Evolutionary conservation across 2,113 vertebrate species (phyloP).

Genomic region (Ammodytes dubius): DNA sequence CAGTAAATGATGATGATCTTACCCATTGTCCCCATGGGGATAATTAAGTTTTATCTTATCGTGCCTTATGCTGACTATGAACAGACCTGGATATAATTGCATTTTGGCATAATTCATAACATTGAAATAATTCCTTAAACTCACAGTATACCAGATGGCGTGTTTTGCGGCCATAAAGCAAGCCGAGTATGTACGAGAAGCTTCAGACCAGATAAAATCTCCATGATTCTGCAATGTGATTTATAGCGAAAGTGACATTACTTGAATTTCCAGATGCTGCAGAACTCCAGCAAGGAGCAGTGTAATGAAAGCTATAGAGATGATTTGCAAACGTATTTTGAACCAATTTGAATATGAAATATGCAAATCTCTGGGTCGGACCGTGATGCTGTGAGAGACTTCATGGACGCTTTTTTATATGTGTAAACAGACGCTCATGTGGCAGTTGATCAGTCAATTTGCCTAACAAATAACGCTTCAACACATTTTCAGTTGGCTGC

Average conservation of each 20-base stretch:
- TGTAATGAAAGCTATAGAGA: constrained; percentile 24
- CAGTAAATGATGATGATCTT: constrained; percentile 58
- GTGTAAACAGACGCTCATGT: constrained; percentile 56
- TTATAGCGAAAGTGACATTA: constrained; percentile 10
- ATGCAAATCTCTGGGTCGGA: constrained; percentile 70
- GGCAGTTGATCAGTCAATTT: constrained; percentile 78
- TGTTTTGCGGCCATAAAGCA: constrained; percentile 32
- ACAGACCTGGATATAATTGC: constrained; percentile 70
- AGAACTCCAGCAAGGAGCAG: constrained; percentile 32
- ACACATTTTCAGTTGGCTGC: constrained; percentile 59
- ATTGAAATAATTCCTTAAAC: constrained; percentile 65
- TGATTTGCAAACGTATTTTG: constrained; percentile 69
- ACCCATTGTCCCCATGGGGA: constrained; percentile 55
- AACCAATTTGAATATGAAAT: constrained; percentile 69
- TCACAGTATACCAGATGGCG: constrained; percentile 49
- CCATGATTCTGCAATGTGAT: constrained; percentile 18
- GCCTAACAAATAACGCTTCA: constrained; percentile 75
- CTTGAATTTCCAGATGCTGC: constrained; percentile 7
- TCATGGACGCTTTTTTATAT: constrained; percentile 56
- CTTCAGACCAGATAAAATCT: constrained; percentile 20
- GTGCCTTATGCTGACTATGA: constrained; percentile 67
- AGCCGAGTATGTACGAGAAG: background rate
- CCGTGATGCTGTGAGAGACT: constrained; percentile 47
- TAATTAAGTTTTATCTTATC: constrained; percentile 72
- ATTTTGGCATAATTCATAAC: constrained; percentile 69